Conservation (phyloP, 2,888 invertebrate genomes). For the Lordiphosa fenestrarum region DNA sequence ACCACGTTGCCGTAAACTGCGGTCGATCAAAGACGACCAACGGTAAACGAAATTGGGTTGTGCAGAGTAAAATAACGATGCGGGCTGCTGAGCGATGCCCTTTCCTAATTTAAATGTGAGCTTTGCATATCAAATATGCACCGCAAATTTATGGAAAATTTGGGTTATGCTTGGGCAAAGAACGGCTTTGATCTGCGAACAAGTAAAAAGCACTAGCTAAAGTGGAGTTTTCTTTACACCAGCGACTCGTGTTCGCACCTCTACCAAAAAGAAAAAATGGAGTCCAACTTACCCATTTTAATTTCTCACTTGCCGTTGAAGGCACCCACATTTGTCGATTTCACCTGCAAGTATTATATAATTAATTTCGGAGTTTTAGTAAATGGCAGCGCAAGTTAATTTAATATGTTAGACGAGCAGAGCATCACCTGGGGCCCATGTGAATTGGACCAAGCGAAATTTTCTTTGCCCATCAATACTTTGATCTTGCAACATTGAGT, state of each 20-base stretch:
- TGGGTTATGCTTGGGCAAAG: constrained; percentile 79
- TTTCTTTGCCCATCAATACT: constrained; percentile 3
- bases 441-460: constrained; percentile 27
- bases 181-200: constrained; percentile 71
- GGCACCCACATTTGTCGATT: background rate
- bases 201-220: constrained; percentile 77
- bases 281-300: constrained; percentile 38
- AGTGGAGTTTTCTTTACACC: constrained; percentile 71
- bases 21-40: no score
- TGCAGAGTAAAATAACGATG: no score
- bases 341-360: constrained; percentile 50
- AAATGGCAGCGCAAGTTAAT: background rate
- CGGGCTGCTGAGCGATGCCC: no score
- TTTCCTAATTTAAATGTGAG: constrained; percentile 29
- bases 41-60: no score
- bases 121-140: constrained; percentile 74
- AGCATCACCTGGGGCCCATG: constrained; percentile 34
- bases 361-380: background rate
- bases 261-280: no score
- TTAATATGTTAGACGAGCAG: constrained; percentile 6
- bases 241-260: constrained; percentile 76
- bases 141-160: constrained; percentile 73
- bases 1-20: no score
- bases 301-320: background rate
- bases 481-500: constrained; percentile 71